Conservation (phyloP, 2,113 vertebrate genomes). For the Harpagus bidentatus region DNA sequence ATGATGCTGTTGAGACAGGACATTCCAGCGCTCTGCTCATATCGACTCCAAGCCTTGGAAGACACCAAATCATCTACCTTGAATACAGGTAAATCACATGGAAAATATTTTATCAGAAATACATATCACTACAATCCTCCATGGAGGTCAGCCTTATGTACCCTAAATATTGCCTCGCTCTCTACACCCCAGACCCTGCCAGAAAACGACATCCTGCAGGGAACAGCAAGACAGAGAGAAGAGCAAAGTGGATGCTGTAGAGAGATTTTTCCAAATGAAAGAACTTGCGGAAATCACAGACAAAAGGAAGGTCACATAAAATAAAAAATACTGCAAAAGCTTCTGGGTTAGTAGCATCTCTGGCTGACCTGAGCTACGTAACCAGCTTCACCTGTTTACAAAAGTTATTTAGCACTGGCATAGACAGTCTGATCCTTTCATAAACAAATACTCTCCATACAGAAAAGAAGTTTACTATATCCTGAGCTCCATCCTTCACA, state of each 20-base stretch:
- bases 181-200: not conserved
- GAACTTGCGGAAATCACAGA: not conserved
- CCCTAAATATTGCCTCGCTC: not conserved
- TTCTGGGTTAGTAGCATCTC: not conserved
- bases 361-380: not conserved
- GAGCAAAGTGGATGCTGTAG: not conserved
- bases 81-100: not conserved
- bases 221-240: not conserved
- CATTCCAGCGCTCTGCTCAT: not conserved
- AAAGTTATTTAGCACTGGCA: not conserved
- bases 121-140: not conserved
- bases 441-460: not conserved
- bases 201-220: not conserved
- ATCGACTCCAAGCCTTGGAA: not conserved
- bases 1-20: not conserved
- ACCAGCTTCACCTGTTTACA: not conserved
- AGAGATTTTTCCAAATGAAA: not conserved
- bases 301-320: not conserved
- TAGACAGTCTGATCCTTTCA: not conserved
- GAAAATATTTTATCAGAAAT: not conserved
- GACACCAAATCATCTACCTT: not conserved
- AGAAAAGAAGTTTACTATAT: not conserved
- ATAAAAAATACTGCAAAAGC: not conserved
- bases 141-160: not conserved
- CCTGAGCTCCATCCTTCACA: not conserved